Conservation (phyloP, 2,797 vertebrate species). For the Eulemur rubriventer region DNA sequence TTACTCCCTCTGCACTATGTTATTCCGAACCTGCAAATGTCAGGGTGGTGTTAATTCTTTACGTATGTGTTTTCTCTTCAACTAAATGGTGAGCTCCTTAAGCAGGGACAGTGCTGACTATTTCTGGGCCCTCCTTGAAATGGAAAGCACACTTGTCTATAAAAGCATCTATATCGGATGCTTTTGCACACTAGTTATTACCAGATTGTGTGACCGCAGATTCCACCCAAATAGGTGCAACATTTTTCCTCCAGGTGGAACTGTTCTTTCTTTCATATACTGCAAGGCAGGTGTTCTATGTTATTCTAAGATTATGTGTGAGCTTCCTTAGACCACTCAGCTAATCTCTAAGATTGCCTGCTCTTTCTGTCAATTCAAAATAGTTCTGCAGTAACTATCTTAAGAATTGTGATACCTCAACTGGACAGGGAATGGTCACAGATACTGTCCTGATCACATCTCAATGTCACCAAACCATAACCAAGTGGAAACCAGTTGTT, state of each 20-base stretch:
- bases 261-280: not conserved
- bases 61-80: not conserved
- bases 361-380: not conserved
- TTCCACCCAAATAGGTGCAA: not conserved
- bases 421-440: not conserved
- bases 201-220: fast-evolving
- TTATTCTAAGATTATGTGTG: not conserved
- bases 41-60: not conserved
- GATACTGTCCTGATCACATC: not conserved
- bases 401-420: not conserved
- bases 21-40: not conserved
- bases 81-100: not conserved
- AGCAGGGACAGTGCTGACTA: not conserved
- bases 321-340: not conserved
- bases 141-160: too few relatives aligned
- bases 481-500: not conserved
- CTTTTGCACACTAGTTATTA: not conserved
- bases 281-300: not conserved
- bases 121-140: not conserved
- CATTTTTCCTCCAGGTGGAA: not conserved
- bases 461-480: not conserved
- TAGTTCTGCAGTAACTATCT: not conserved
- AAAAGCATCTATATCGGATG: too few relatives aligned
- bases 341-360: not conserved
- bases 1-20: too few relatives aligned